Percentiles rank a stretch among this genome's conserved stretches.
phyloP scores from a whole-genome alignment of 2,113 vertebrate species.

The Onychostoma macrolepis region DNA sequence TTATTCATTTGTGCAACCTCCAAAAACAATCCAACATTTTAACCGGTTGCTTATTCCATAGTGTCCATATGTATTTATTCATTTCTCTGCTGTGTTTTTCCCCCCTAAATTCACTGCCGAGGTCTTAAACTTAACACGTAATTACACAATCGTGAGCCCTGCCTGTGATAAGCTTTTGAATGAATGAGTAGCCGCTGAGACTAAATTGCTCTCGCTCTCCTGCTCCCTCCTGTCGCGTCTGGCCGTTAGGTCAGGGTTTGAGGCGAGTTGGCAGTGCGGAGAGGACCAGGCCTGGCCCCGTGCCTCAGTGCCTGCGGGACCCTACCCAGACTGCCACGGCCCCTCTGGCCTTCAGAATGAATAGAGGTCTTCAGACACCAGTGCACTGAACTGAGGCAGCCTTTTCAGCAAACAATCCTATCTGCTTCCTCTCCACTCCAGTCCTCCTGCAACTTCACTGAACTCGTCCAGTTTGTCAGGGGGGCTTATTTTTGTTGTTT shows the following conservation, averaged over 20 bases:
- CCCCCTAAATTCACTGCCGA: slow-evolving; percentile 45
- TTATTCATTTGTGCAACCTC: slow-evolving; percentile 7
- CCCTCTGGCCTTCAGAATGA: slow-evolving; percentile 57
- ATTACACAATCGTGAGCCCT: slow-evolving; percentile 56
- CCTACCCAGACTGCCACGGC: slow-evolving; percentile 47
- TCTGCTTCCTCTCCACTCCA: slow-evolving; percentile 54
- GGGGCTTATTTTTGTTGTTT: slow-evolving; percentile 57
- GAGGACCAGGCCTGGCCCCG: slow-evolving; percentile 56
- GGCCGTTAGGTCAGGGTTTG: slow-evolving; percentile 62
- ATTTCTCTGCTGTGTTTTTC: slow-evolving; percentile 7
- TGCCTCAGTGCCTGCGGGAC: slow-evolving; percentile 59
- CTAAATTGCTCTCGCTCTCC: slow-evolving; percentile 55
- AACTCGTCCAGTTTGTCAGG: slow-evolving; percentile 39
- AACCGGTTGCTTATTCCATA: background rate
- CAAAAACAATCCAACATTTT: slow-evolving; percentile 6
- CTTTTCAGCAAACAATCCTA: slow-evolving; percentile 61
- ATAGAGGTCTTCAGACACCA: slow-evolving; percentile 60
- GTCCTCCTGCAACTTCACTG: slow-evolving; percentile 52
- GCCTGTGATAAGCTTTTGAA: slow-evolving; percentile 57
- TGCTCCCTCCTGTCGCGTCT: slow-evolving; percentile 54
- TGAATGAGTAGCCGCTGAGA: slow-evolving; percentile 60
- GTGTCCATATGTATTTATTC: slow-evolving; percentile 18
- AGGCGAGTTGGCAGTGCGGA: slow-evolving; percentile 58
- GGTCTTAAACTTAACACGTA: slow-evolving; percentile 61
- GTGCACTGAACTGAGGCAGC: slow-evolving; percentile 62